Percentiles rank a stretch among this genome's conserved stretches.
Conservation (phyloP, 1,140 invertebrate species). For the Lordiphosa mommai region DNA sequence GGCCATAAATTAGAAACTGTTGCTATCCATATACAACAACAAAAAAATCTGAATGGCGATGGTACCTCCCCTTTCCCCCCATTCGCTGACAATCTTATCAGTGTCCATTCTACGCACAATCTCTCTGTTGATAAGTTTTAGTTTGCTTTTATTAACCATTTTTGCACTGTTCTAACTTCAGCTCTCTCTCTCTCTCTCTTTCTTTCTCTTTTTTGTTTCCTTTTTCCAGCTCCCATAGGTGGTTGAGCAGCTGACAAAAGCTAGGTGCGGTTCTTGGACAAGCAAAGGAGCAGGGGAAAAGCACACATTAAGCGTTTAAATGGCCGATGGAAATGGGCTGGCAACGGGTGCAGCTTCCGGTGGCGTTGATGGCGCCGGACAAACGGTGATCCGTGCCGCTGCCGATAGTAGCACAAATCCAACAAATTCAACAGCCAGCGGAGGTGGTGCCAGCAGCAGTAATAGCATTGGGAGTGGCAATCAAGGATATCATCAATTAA, state of each 20-base stretch:
- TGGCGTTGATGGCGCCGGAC: slow-evolving; percentile 36
- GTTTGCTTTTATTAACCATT: not conserved
- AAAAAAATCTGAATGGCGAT: not conserved
- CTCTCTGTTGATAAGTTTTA: slow-evolving; percentile 7
- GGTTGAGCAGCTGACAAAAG: slow-evolving; percentile 12
- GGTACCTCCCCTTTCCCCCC: not conserved
- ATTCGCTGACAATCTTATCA: slow-evolving; percentile 21
- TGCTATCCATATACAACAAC: too few relatives aligned
- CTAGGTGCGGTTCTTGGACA: not conserved
- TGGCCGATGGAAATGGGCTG: slow-evolving; percentile 77
- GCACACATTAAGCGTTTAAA: slow-evolving; percentile 49
- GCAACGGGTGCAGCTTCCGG: slow-evolving; percentile 69
- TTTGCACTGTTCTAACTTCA: not conserved
- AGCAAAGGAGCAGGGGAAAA: slow-evolving; percentile 16
- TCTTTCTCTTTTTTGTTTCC: not conserved
- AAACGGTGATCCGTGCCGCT: slow-evolving; percentile 32
- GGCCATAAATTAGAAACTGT: too few relatives aligned
- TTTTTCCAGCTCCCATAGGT: slow-evolving; percentile 2
- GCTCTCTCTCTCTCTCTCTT: not conserved
- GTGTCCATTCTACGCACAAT: not conserved
- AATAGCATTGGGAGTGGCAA: slow-evolving; percentile 26
- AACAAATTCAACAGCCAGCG: slow-evolving; percentile 20
- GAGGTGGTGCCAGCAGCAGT: slow-evolving; percentile 11
- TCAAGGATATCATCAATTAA: slow-evolving; percentile 78
- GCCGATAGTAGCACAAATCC: slow-evolving; percentile 12